phyloP scores from a whole-genome alignment of 2,797 vertebrate genomes.

The Odontamblyopus lacepedii region DNA sequence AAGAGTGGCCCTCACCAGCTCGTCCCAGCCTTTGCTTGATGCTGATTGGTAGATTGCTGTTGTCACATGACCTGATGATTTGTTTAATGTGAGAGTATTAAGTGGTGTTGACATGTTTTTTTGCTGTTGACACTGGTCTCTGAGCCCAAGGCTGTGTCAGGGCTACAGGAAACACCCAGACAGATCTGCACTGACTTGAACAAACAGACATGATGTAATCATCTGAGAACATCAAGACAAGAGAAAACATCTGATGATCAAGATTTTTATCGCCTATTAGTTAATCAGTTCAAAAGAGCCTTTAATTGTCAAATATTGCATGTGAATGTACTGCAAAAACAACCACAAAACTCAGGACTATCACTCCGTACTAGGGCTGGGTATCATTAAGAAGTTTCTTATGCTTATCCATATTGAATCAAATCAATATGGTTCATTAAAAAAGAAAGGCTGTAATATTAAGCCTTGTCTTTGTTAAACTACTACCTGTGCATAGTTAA shows the following conservation, averaged over 20 bases:
- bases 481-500: too few relatives aligned
- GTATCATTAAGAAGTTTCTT: too few relatives aligned
- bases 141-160: constrained; percentile 41
- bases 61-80: constrained; percentile 29
- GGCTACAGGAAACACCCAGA: constrained; percentile 16
- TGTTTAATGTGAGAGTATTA: constrained; percentile 56
- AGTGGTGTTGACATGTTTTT: constrained; percentile 69
- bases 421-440: too few relatives aligned
- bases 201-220: constrained; percentile 7
- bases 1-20: constrained; percentile 20
- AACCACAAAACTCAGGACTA: too few relatives aligned
- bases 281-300: not conserved
- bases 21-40: not conserved
- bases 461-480: too few relatives aligned
- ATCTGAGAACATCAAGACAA: not conserved
- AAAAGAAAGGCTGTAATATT: too few relatives aligned
- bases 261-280: not conserved
- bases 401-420: too few relatives aligned
- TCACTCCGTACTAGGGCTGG: too few relatives aligned
- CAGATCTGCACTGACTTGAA: not conserved
- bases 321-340: too few relatives aligned
- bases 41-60: constrained; percentile 39
- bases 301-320: too few relatives aligned
- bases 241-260: not conserved
- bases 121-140: constrained; percentile 61